Conservation (phyloP, 2,797 vertebrate species). For the Malacoctenus gilli region DNA sequence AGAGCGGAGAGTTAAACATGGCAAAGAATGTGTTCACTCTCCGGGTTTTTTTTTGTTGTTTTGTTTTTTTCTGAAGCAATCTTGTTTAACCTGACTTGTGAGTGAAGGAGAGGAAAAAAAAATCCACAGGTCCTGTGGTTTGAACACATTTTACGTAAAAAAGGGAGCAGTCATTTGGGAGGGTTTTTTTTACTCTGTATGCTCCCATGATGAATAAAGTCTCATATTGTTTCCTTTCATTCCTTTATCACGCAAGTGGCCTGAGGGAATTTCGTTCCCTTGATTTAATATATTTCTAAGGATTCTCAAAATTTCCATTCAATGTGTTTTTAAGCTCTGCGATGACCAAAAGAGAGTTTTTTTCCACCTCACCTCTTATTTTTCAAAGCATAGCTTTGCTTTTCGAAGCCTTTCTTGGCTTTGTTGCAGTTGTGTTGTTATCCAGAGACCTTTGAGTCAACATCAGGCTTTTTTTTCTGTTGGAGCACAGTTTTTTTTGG, state of each 20-base stretch:
- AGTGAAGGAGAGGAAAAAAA: background rate
- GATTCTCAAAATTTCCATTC: background rate
- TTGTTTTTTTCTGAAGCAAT: background rate
- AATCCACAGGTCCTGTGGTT: slow-evolving; percentile 42
- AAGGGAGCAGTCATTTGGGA: slow-evolving; percentile 7
- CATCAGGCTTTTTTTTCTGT: too few relatives aligned
- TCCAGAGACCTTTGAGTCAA: slow-evolving; percentile 3
- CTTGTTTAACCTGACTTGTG: slow-evolving; percentile 31
- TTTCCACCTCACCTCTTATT: background rate
- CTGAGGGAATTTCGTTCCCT: slow-evolving; percentile 3
- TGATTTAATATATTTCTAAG: slow-evolving; percentile 18
- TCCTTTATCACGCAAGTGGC: background rate
- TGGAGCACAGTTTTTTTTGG: too few relatives aligned
- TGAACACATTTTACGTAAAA: slow-evolving; percentile 1
- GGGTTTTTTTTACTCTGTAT: background rate
- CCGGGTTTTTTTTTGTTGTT: slow-evolving; percentile 10
- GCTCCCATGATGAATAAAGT: slow-evolving; percentile 4
- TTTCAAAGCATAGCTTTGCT: slow-evolving; percentile 4
- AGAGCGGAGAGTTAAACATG: slow-evolving; percentile 43
- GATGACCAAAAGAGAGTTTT: too few relatives aligned
- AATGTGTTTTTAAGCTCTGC: background rate
- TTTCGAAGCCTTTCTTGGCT: background rate
- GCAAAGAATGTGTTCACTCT: slow-evolving; percentile 39
- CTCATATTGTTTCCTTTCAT: background rate
- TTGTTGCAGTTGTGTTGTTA: slow-evolving; percentile 30